A percentile compares a stretch with the other conserved stretches of the same genome.
Conservation (phyloP, 2,113 vertebrate species). For the Callocephalon fimbriatum region DNA sequence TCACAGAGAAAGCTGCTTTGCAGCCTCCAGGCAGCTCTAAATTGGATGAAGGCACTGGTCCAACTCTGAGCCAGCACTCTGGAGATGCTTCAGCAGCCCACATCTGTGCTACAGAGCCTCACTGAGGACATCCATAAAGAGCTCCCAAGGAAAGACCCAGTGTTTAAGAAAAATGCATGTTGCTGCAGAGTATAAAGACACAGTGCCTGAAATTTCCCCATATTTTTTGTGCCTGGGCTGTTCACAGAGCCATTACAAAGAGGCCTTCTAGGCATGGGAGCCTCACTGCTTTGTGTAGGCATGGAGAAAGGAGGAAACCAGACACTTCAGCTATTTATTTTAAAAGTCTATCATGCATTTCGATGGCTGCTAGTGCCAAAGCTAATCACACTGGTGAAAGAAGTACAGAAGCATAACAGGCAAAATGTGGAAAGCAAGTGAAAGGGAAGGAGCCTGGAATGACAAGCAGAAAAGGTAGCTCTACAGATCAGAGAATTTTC, state of each 20-base stretch:
- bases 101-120: background rate
- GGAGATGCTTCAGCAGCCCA: constrained; percentile 1
- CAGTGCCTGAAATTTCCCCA: background rate
- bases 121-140: background rate
- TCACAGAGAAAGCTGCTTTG: background rate
- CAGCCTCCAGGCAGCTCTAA: background rate
- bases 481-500: background rate
- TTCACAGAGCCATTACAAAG: background rate
- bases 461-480: background rate
- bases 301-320: background rate
- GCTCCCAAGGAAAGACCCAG: background rate
- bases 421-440: background rate
- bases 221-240: background rate
- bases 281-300: background rate
- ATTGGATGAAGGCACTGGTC: background rate
- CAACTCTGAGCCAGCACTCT: background rate
- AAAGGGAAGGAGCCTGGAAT: background rate
- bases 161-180: background rate
- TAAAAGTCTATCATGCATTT: background rate
- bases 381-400: background rate
- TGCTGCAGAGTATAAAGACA: background rate
- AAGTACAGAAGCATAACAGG: background rate
- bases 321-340: constrained; percentile 31
- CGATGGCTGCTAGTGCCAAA: background rate
- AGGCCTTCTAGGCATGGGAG: background rate